Percentiles rank a stretch among this genome's conserved stretches.
phyloP scores from a whole-genome alignment of 2,888 invertebrate species.

The Apantesis nais region DNA sequence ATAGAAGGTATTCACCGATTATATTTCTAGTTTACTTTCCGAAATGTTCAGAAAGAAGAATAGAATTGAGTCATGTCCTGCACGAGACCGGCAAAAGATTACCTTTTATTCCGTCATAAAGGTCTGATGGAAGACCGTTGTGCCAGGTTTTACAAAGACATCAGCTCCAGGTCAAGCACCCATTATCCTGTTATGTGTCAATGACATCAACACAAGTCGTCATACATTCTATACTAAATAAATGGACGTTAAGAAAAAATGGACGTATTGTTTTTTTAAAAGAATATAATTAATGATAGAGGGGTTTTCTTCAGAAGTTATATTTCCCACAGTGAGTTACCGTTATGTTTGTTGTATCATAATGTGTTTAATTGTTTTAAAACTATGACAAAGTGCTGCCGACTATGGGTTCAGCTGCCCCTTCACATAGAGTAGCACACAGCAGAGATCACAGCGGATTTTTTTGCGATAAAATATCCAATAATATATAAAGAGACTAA shows the following conservation, averaged over 20 bases:
- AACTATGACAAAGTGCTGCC: conserved; percentile 65
- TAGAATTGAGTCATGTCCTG: too few species aligned
- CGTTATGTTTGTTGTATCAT: conserved; percentile 61
- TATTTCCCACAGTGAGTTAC: conserved; percentile 62
- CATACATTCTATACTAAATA: background rate
- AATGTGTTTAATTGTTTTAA: conserved; percentile 78
- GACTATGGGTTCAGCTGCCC: conserved; percentile 63
- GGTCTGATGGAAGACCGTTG: too few species aligned
- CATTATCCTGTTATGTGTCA: background rate
- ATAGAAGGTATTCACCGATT: too few species aligned
- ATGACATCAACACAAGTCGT: background rate
- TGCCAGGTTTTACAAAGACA: too few species aligned
- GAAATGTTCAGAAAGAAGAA: too few species aligned
- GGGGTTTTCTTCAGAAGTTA: conserved; percentile 12
- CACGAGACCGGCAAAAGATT: too few species aligned
- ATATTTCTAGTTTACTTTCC: background rate
- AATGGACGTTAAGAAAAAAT: background rate
- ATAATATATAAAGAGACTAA: background rate
- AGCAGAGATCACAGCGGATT: conserved; percentile 23
- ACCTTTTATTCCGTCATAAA: too few species aligned
- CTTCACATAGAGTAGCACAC: conserved; percentile 48
- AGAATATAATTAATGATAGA: background rate
- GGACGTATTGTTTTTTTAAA: background rate
- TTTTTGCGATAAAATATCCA: background rate
- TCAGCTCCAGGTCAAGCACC: background rate